A percentile compares a stretch with the other conserved stretches of the same genome.
These are phyloP conservation scores for Lordiphosa clarofinis DNA, from an alignment of 1,140 invertebrate species.

Conservation along the genomic window DNA sequence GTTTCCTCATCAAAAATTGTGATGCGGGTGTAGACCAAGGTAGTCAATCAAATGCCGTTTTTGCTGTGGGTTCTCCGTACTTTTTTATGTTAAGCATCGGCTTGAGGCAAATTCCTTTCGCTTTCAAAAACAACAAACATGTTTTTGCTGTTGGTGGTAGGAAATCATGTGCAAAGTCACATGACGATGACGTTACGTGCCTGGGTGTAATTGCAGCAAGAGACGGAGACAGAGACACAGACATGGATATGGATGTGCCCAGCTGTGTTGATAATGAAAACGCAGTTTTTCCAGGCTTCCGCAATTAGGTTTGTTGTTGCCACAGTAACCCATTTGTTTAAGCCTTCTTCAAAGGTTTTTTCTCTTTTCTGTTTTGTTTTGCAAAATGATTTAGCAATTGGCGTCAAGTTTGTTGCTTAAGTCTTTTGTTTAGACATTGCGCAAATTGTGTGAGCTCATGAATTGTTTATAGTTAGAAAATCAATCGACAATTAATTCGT, in stretches of 20 bases:
- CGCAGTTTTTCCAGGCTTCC: constrained; percentile 61
- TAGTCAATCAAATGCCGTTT: constrained; percentile 35
- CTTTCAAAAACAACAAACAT: constrained; percentile 36
- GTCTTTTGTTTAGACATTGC: constrained; percentile 65
- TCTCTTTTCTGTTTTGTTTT: constrained; percentile 12
- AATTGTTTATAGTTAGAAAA: constrained; percentile 20
- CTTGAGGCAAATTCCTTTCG: constrained; percentile 17
- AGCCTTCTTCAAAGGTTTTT: constrained; percentile 25
- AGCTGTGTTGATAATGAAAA: constrained; percentile 62
- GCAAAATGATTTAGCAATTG: constrained; percentile 64
- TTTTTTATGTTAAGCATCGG: constrained; percentile 26
- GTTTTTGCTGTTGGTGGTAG: constrained; percentile 59
- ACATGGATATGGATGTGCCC: no score
- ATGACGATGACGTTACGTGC: constrained; percentile 67
- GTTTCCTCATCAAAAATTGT: constrained; percentile 23
- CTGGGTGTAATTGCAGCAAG: constrained; percentile 60
- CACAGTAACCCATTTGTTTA: constrained; percentile 49
- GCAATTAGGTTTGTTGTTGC: constrained; percentile 32
- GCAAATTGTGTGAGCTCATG: constrained; percentile 51
- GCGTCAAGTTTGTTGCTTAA: constrained; percentile 71
- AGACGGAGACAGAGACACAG: constrained; percentile 43
- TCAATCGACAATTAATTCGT: constrained; percentile 36
- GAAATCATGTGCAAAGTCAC: constrained; percentile 76
- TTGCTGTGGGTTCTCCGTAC: constrained; percentile 18
- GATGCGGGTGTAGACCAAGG: constrained; percentile 14